A percentile compares a stretch with the other conserved stretches of the same genome.
phyloP scores from a whole-genome alignment of 2,888 invertebrate species.

The Andricus curvator region DNA sequence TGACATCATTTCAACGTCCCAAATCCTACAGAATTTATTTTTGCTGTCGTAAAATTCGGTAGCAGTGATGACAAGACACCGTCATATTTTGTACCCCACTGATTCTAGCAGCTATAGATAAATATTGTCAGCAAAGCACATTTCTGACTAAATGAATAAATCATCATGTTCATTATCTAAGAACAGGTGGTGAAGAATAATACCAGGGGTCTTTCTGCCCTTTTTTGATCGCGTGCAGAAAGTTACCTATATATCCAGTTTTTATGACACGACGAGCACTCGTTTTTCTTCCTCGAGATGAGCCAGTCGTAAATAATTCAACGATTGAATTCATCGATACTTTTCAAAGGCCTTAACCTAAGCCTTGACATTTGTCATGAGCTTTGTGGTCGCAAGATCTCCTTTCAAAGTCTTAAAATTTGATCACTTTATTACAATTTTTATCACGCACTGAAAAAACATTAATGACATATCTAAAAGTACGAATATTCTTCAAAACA shows the following conservation, averaged over 20 bases:
- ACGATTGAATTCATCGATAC: conserved; percentile 23
- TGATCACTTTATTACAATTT: not conserved
- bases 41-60: not conserved
- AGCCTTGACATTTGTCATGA: conserved; percentile 23
- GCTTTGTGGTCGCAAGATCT: conserved; percentile 17
- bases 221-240: conserved; percentile 8
- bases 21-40: not conserved
- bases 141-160: conserved; percentile 17
- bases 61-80: not conserved
- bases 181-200: not conserved
- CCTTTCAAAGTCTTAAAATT: not conserved
- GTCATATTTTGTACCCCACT: not conserved
- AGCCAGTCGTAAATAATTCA: conserved; percentile 16
- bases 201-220: not conserved
- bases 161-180: conserved; percentile 11
- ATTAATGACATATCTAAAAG: not conserved
- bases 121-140: not conserved
- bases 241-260: conserved; percentile 20
- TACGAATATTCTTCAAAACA: not conserved
- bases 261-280: conserved; percentile 19
- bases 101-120: not conserved
- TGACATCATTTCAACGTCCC: no score
- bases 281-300: conserved; percentile 15
- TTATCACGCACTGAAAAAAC: not conserved
- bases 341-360: conserved; percentile 26